Evolutionary conservation across 2,888 invertebrate genomes (phyloP).

Genomic region (Zygaena filipendulae): DNA sequence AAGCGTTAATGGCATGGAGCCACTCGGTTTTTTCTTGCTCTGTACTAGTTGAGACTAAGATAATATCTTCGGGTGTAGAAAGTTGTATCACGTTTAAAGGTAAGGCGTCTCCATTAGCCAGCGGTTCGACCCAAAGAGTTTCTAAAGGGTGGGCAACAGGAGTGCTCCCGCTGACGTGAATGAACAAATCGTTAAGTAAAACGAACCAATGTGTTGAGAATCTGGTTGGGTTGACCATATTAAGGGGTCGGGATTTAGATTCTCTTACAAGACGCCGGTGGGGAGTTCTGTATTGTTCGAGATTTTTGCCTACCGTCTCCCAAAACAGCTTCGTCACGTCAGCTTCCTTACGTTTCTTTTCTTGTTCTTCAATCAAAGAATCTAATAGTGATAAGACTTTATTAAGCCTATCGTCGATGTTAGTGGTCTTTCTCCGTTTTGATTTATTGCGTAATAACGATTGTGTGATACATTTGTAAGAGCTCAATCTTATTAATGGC

Average conservation of each 20-base stretch:
- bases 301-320: constrained; percentile 74
- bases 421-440: constrained; percentile 44
- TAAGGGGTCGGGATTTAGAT: constrained; percentile 76
- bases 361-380: constrained; percentile 71
- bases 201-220: constrained; percentile 85
- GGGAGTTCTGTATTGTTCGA: constrained; percentile 71
- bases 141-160: constrained; percentile 74
- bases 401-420: constrained; percentile 62
- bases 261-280: constrained; percentile 82
- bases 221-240: constrained; percentile 75
- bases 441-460: constrained; percentile 60
- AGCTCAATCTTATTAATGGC: constrained; percentile 70
- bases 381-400: constrained; percentile 72
- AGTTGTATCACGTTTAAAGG: constrained; percentile 76
- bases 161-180: constrained; percentile 77
- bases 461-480: constrained; percentile 72
- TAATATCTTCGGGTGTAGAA: constrained; percentile 81
- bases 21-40: constrained; percentile 82
- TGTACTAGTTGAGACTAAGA: constrained; percentile 73
- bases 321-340: constrained; percentile 79
- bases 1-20: constrained; percentile 79
- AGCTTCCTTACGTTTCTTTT: constrained; percentile 72
- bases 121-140: constrained; percentile 83
- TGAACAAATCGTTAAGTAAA: constrained; percentile 82
- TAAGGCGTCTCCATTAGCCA: constrained; percentile 72